These are phyloP conservation scores for Iguana delicatissima DNA, from an alignment of 2,797 vertebrate genomes.

Conservation along the genomic window DNA sequence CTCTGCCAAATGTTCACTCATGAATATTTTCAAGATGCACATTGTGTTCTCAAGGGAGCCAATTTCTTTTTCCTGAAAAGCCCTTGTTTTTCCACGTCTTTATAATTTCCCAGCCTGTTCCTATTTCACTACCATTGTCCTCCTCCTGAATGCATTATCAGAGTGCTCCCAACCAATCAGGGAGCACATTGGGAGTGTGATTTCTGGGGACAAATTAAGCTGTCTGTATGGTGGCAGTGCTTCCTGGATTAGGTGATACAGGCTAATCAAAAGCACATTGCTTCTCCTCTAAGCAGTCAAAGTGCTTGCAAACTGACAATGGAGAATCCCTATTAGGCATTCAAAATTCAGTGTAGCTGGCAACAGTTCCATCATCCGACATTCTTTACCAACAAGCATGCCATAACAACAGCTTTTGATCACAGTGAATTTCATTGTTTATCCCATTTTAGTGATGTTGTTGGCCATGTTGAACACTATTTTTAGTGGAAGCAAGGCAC, in stretches of 20 bases:
- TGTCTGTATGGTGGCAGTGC: no score
- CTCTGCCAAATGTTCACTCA: neutral
- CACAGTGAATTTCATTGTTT: no score
- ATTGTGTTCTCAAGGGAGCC: neutral
- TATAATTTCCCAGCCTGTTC: no score
- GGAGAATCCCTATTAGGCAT: no score
- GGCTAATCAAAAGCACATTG: neutral
- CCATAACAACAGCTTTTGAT: no score
- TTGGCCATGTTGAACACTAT: no score
- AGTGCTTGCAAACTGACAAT: neutral
- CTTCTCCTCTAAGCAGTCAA: neutral
- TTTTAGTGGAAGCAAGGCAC: no score
- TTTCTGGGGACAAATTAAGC: neutral
- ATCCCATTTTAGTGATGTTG: no score
- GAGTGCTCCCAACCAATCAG: neutral
- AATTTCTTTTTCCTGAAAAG: neutral
- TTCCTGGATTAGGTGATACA: neutral
- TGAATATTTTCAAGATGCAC: neutral
- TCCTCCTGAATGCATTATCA: neutral
- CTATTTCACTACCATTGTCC: neutral
- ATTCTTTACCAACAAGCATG: no score
- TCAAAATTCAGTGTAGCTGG: no score
- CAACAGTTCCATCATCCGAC: no score
- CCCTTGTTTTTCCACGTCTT: neutral
- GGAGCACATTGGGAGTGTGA: neutral